Conservation (phyloP, 1,140 invertebrate genomes). For the Brachionus calyciflorus region DNA sequence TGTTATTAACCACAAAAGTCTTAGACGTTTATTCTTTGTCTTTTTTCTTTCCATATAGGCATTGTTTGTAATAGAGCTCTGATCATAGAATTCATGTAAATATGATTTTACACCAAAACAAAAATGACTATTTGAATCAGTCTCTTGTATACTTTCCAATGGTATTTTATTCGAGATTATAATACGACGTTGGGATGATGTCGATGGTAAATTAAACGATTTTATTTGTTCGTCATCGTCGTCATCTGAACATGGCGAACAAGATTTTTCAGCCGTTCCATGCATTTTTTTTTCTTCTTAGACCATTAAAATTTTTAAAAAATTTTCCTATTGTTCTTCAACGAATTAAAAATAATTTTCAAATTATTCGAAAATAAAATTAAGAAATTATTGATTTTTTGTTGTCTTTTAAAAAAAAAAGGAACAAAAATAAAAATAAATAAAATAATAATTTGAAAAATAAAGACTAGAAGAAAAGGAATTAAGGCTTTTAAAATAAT, state of each 20-base stretch:
- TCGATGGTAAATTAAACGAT: background rate
- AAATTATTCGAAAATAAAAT: too few relatives aligned
- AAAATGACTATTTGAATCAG: background rate
- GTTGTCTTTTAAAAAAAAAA: too few relatives aligned
- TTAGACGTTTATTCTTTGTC: background rate
- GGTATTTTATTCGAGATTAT: background rate
- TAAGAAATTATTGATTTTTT: too few relatives aligned
- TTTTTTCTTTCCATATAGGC: background rate
- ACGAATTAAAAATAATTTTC: too few relatives aligned
- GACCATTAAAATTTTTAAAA: too few relatives aligned
- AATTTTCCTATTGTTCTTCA: too few relatives aligned
- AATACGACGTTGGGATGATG: background rate
- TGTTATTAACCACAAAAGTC: background rate
- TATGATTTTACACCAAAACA: conserved; percentile 42
- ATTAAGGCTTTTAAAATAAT: too few relatives aligned
- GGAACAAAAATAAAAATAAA: too few relatives aligned
- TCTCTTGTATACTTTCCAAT: conserved; percentile 5
- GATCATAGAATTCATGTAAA: conserved; percentile 44
- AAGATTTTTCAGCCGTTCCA: too few relatives aligned
- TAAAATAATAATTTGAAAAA: too few relatives aligned
- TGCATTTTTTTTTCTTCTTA: too few relatives aligned
- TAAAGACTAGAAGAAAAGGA: too few relatives aligned
- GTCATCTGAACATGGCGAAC: conserved; percentile 1
- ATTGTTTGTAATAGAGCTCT: background rate
- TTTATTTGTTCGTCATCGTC: background rate